Conservation (phyloP, 2,113 vertebrate species). For the Sylvietta virens region DNA sequence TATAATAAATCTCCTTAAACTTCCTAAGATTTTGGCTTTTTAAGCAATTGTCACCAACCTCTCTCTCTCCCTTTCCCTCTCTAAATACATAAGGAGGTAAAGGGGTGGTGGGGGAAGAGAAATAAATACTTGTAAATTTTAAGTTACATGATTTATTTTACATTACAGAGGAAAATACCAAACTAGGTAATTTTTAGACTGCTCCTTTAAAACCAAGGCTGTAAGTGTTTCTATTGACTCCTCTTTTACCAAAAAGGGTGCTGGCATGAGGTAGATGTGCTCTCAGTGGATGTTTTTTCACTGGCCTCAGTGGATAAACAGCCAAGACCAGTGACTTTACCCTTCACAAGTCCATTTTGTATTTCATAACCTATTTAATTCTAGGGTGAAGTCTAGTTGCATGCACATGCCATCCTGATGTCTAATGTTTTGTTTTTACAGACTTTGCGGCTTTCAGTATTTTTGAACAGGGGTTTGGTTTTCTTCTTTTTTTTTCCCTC, state of each 20-base stretch:
- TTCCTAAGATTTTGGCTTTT: not conserved
- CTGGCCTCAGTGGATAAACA: not conserved
- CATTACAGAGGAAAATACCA: not conserved
- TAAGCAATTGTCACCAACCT: not conserved
- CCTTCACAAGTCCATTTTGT: not conserved
- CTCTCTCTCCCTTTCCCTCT: not conserved
- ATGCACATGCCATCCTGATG: not conserved
- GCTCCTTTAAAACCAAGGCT: not conserved
- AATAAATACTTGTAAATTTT: not conserved
- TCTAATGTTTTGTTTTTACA: not conserved
- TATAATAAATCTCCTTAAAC: not conserved
- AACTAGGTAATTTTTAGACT: not conserved
- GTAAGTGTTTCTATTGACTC: not conserved
- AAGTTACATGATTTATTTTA: not conserved
- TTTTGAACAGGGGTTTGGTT: not conserved
- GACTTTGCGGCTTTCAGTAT: not conserved
- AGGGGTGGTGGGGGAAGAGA: not conserved
- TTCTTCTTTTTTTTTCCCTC: not conserved
- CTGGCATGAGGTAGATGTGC: not conserved
- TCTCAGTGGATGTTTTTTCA: not conserved
- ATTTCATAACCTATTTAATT: not conserved
- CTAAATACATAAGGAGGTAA: not conserved
- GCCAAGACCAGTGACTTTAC: not conserved
- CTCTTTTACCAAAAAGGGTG: not conserved
- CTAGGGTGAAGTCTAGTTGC: not conserved